Evolutionary conservation across 2,888 invertebrate genomes (phyloP).

Genomic region (Sesamia inferens): DNA sequence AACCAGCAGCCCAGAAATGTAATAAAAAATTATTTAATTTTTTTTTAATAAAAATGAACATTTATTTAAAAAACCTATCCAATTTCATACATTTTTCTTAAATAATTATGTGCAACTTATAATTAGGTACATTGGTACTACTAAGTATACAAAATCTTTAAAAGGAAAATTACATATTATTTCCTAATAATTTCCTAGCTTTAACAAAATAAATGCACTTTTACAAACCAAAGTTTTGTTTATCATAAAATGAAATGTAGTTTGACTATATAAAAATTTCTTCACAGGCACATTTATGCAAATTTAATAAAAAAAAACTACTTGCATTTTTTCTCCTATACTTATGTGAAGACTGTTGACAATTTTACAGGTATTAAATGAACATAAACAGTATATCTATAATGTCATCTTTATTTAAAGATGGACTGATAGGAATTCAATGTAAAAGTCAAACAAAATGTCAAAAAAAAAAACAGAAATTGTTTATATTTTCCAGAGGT

Average conservation of each 20-base stretch:
- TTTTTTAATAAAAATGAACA: slow-evolving; percentile 61
- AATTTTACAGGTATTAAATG: neutral
- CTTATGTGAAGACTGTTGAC: neutral
- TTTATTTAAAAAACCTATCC: slow-evolving; percentile 67
- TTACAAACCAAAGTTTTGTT: slow-evolving; percentile 32
- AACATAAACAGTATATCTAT: neutral
- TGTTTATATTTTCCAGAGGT: slow-evolving; percentile 9
- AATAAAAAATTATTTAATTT: neutral
- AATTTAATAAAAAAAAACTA: slow-evolving; percentile 14
- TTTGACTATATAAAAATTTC: slow-evolving; percentile 27
- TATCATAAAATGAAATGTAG: slow-evolving; percentile 17
- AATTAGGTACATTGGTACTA: slow-evolving; percentile 41
- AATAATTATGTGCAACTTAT: slow-evolving; percentile 57
- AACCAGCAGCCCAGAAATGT: neutral
- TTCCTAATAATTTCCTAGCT: slow-evolving; percentile 29
- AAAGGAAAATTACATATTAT: slow-evolving; percentile 16
- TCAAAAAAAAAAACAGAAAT: neutral
- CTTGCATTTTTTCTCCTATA: slow-evolving; percentile 4
- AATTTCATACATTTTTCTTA: slow-evolving; percentile 59
- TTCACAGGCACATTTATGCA: slow-evolving; percentile 33
- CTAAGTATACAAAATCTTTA: slow-evolving; percentile 49
- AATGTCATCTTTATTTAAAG: slow-evolving; percentile 1
- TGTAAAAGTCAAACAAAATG: neutral
- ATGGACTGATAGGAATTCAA: neutral
- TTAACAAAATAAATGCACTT: slow-evolving; percentile 60